Base-by-base conservation (phyloP, 2,797 vertebrate species). In the Myoxocephalus aenaeus region DNA sequence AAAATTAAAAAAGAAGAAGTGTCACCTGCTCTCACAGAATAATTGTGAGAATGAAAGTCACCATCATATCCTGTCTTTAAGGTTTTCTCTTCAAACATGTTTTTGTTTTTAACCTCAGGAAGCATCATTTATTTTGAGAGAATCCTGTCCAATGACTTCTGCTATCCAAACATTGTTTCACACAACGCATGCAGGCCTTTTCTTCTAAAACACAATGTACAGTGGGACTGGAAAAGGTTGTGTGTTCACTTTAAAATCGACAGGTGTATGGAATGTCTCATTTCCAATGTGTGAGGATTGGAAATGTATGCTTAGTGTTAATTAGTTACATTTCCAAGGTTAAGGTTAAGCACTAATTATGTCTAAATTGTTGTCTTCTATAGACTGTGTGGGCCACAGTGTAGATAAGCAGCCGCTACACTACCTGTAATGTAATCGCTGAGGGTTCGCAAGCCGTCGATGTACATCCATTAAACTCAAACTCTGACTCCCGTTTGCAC, bases 31-130 rank as follows among this genome's bases (percentile, higher is more conserved):
- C 58, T 67, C 20, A 29, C 15, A 58, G 36, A 58, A 76, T 83
- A 75, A 88, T 75, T 75, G 46, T 69, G 42, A 53, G 58, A 72
- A 70, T 46, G 15, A 57, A 83, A 61, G 22, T 67, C 48, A 65
- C 38, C 51, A 17, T 56, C 32, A 65, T 68, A 13, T 70, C 27
- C 4, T 48, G 12, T 74, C 22, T 61, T 20, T 32, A 29, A 70
- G 57, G 58, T 17, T 27, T 46, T 54, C 4, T 32, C 3, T 32
- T 76, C 12, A 13, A 42, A 40, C 1, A 25, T 25, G 17, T 13
- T 25, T 6, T 4, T 51, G 25, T 58, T 15, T 56, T 61, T 61
- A 50, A 62, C 12, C 32, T 25, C 9, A 68, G 4, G n/a, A 25
- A n/a, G 15, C 6, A 25, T 42, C 32, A 29, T 46, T 63, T 40